Percentiles rank a stretch among this genome's conserved stretches.
These are phyloP conservation scores for Eubucco bourcierii DNA, from an alignment of 2,113 vertebrate species.

Conservation along the genomic window DNA sequence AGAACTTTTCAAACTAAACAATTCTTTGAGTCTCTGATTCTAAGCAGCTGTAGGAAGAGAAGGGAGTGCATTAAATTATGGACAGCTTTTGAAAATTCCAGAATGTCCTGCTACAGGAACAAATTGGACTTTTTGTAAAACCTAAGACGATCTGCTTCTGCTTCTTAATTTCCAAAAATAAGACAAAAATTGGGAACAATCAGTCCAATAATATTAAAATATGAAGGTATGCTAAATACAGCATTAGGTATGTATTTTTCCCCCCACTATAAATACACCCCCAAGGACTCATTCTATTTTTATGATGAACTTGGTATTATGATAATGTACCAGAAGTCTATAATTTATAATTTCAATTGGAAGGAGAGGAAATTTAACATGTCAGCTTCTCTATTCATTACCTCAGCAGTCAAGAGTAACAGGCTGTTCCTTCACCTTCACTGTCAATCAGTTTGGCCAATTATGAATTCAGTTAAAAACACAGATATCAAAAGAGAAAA, in stretches of 20 bases:
- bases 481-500: background rate
- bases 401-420: slow-evolving; percentile 18
- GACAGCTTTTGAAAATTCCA: background rate
- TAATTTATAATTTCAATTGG: slow-evolving; percentile 57
- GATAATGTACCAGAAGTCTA: slow-evolving; percentile 47
- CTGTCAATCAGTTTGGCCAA: slow-evolving; percentile 37
- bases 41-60: background rate
- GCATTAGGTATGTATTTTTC: slow-evolving; percentile 40
- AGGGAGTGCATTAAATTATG: background rate
- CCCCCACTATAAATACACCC: slow-evolving; percentile 25
- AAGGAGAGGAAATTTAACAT: slow-evolving; percentile 57
- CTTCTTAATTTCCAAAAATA: slow-evolving; percentile 29
- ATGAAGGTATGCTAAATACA: slow-evolving; percentile 19
- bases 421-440: slow-evolving; percentile 49
- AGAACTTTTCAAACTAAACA: too few relatives aligned
- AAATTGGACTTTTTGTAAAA: background rate
- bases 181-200: slow-evolving; percentile 20
- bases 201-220: slow-evolving; percentile 25
- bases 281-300: slow-evolving; percentile 49
- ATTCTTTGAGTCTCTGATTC: too few relatives aligned
- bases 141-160: background rate
- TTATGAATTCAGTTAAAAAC: background rate
- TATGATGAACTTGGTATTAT: slow-evolving; percentile 26
- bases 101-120: background rate
- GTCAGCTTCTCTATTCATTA: slow-evolving; percentile 58